Conservation (phyloP, 2,888 invertebrate species). For the Apamea epomidion region DNA sequence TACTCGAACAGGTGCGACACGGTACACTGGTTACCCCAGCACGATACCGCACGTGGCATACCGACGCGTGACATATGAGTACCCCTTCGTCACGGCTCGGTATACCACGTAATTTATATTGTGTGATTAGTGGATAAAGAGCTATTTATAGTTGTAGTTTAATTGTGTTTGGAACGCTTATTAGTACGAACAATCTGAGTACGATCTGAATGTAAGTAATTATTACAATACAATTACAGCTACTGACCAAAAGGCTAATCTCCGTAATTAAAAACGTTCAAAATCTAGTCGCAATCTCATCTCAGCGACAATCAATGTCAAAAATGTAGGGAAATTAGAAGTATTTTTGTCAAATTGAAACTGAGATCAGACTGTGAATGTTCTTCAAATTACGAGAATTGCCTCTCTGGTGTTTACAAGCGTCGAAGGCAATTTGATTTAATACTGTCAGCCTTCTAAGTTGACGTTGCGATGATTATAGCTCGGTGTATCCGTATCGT, state of each 20-base stretch:
- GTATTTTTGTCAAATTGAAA: too few relatives aligned
- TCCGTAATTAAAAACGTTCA: too few relatives aligned
- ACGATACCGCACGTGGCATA: slow-evolving; percentile 72
- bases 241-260: too few relatives aligned
- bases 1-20: slow-evolving; percentile 53
- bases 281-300: too few relatives aligned
- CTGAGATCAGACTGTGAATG: too few relatives aligned
- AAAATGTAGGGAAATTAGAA: too few relatives aligned
- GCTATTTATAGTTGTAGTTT: not conserved
- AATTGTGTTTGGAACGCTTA: not conserved
- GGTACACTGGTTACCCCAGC: slow-evolving; percentile 67
- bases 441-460: not conserved
- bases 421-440: not conserved
- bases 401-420: not conserved
- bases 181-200: not conserved
- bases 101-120: slow-evolving; percentile 29
- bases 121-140: slow-evolving; percentile 1
- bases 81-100: slow-evolving; percentile 55
- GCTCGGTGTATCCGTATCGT: too few relatives aligned
- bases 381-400: too few relatives aligned
- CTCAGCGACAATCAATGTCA: too few relatives aligned
- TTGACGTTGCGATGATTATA: not conserved
- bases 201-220: not conserved
- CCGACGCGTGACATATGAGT: slow-evolving; percentile 67
- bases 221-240: not conserved